Evolutionary conservation across 1,140 invertebrate genomes (phyloP), one percentile per base, ranked within the genome.

Genomic region (Reticulitermes speratus): DNA sequence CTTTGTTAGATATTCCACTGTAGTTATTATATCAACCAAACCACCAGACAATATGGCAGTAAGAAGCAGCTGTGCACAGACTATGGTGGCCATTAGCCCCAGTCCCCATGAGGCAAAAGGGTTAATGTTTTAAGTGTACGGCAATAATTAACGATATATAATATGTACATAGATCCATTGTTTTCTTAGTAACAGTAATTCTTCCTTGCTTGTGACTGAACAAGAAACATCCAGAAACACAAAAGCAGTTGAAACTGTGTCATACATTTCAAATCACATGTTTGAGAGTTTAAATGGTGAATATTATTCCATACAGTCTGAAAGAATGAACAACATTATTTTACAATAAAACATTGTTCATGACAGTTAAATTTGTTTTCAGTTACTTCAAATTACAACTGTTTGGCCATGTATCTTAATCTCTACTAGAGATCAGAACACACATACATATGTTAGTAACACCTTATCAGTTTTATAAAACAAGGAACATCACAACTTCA

Each of bases 71-170:
- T 75, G 65, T 75, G 25, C 65, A 30, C 65, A 75, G 65, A 75
- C 65, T 5, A n/a, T 30, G 65, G 25, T 75, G 25, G 65, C 65
- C n/a, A 75, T 75, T 30, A 75, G 25, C 65, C 65, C 65, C 65
- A 21, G 16, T 84, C 25, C 21, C 48, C 83, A 84, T 84, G 83
- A 52, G 83, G 83, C 83, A 84, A 32, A 84, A 84, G 83, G 83
- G 83, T 84, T 84, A 84, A 84, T 84, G 19, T 45, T 38, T 45
- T 32, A 84, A 59, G 52, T 52, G 16, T 84, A 84, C 59, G 83
- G 83, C 83, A 84, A 84, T 52, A 30, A 84, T 84, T 84, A 84
- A 84, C 55, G 44, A 30, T 84, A 84, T 48, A 48, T 84, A 84
- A 84, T 84, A 84, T 59, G 19, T 84, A 75, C 65, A 75, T 9